Percentiles rank a stretch among this genome's conserved stretches.
These are phyloP conservation scores for Girardia tigrina DNA, from an alignment of 2,888 invertebrate genomes.

Conservation along the genomic window DNA sequence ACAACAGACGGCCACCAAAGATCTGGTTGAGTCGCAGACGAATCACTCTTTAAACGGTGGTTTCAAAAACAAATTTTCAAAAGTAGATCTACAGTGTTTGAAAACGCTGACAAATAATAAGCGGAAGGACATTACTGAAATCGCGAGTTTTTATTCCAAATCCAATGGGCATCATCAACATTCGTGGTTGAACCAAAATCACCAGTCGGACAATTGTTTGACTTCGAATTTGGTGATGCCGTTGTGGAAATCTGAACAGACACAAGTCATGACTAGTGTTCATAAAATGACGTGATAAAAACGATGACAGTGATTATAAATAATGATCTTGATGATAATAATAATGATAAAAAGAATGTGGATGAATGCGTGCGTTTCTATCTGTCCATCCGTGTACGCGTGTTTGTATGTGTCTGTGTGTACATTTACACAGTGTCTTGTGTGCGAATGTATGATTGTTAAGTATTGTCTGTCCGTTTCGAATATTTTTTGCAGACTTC, in stretches of 20 bases:
- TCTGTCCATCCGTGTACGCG: too few relatives aligned
- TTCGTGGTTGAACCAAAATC: neutral
- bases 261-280: slow-evolving; percentile 19
- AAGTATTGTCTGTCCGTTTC: too few relatives aligned
- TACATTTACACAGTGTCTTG: too few relatives aligned
- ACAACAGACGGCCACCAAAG: slow-evolving; percentile 19
- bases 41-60: slow-evolving; percentile 10
- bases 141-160: slow-evolving; percentile 16
- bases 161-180: slow-evolving; percentile 15
- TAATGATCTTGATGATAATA: too few relatives aligned
- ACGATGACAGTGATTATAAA: too few relatives aligned
- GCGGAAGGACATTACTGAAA: neutral
- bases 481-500: neutral
- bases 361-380: too few relatives aligned
- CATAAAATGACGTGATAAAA: slow-evolving; percentile 7
- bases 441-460: too few relatives aligned
- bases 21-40: slow-evolving; percentile 17
- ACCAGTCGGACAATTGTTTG: neutral
- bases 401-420: too few relatives aligned
- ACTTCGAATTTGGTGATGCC: slow-evolving; percentile 6
- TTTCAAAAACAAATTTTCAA: slow-evolving; percentile 17
- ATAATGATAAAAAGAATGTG: too few relatives aligned
- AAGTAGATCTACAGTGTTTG: neutral
- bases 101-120: slow-evolving; percentile 14
- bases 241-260: slow-evolving; percentile 3